Base-by-base conservation (phyloP, 2,888 invertebrate genomes). In the Operophtera brumata region DNA sequence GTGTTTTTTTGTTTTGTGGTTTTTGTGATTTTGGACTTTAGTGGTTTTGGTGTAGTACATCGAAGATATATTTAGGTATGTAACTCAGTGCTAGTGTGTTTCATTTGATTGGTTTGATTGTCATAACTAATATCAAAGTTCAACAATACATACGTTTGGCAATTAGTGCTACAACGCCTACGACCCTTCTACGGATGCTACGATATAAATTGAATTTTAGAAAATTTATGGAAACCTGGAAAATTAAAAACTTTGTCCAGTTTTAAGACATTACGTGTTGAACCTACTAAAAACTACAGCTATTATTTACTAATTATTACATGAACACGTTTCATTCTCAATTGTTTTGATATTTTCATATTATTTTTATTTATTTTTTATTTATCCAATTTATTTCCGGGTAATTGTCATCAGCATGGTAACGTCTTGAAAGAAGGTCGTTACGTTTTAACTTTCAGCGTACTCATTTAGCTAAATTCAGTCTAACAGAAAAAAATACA, bases 1-100 rank as follows among this genome's bases (percentile, higher is more conserved):
- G 85, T 84, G 81, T 71, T 77, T 70, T 71, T 76, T 73, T 68
- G 73, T 78, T 75, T 78, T 67, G 78, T 80, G 80, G 64, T 62
- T 77, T 72, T 67, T 74, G 57, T 64, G 70, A 66, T 71, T 77
- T 53, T 47, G 57, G 61, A 64, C 64, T 64, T 61, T 52, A 42
- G 57, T 64, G 54, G 49, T 55, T 55, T 61, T 57, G 41, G 74
- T 72, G 73, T 64, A 67, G 64, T 71, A 20, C 48, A 60, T 20
- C 55, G 54, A 32, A 61, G 54, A 58, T 54, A 50, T 66, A 61
- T 61, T 64, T 67, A 67, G 71, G 73, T 73, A 71, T 61, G 70
- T 71, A 54, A 28, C 47, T 20, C 4, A 20, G 20, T 20, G 20
- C 20, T 59, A 47, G 8, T 34, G 7, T 30, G 7, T 7, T 7